Percentiles rank a stretch among this genome's conserved stretches.
phyloP scores from a whole-genome alignment of 2,113 vertebrate species.

The Prunella fulvescens region DNA sequence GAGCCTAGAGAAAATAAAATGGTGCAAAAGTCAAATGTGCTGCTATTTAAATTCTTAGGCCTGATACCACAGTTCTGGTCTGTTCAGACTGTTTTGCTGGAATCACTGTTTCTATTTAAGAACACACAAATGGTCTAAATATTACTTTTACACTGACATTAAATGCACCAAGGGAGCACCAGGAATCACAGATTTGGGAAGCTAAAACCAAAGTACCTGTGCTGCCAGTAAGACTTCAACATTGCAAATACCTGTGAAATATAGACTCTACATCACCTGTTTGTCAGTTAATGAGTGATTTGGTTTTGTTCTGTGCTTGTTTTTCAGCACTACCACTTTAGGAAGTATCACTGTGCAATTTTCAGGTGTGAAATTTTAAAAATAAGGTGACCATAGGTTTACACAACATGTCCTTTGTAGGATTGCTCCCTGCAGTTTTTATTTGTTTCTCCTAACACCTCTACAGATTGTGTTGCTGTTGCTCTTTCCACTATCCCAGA shows the following conservation, averaged over 20 bases:
- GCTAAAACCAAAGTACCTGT: not conserved
- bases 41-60: not conserved
- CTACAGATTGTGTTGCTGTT: not conserved
- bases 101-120: not conserved
- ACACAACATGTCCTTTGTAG: not conserved
- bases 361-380: not conserved
- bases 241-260: not conserved
- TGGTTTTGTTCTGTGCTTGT: not conserved
- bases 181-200: not conserved
- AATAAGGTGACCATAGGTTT: not conserved
- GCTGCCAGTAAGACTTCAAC: not conserved
- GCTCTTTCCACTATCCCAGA: not conserved
- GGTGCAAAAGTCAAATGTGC: not conserved
- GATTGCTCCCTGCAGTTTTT: not conserved
- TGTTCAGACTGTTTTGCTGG: not conserved
- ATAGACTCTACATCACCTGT: not conserved
- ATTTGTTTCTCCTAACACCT: constrained; percentile 6
- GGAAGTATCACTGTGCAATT: not conserved
- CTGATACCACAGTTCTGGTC: not conserved
- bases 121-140: not conserved
- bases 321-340: not conserved
- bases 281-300: not conserved
- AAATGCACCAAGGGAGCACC: not conserved
- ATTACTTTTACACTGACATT: not conserved
- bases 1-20: not conserved